Evolutionary conservation across 2,888 invertebrate genomes (phyloP).

Genomic region (Ennomos quercinarius): DNA sequence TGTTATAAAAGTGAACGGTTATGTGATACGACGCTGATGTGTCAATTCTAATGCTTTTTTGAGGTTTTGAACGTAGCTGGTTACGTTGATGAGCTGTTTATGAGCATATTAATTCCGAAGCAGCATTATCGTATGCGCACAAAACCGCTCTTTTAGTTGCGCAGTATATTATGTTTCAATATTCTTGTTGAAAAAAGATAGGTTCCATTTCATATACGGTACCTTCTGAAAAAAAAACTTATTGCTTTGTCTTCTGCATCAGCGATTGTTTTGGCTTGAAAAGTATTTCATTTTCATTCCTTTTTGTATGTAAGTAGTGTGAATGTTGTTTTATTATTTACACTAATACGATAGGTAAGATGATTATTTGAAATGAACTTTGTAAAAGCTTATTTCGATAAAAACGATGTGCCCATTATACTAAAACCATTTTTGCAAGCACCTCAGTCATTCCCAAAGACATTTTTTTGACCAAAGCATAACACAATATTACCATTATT

Average conservation of each 20-base stretch:
- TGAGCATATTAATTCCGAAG: neutral
- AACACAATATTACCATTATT: slow-evolving; percentile 6
- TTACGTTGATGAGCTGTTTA: slow-evolving; percentile 1
- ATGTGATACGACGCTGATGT: slow-evolving; percentile 32
- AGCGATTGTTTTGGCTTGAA: too few relatives aligned
- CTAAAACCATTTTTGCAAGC: neutral
- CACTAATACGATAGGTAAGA: too few relatives aligned
- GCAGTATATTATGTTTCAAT: too few relatives aligned
- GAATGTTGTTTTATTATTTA: too few relatives aligned
- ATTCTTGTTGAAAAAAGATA: too few relatives aligned
- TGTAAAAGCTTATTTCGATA: neutral
- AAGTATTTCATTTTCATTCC: too few relatives aligned
- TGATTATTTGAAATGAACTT: neutral
- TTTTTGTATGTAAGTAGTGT: too few relatives aligned
- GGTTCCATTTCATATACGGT: too few relatives aligned
- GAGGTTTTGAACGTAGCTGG: slow-evolving; percentile 3
- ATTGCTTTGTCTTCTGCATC: too few relatives aligned
- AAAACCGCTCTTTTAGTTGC: neutral
- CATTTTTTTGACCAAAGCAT: slow-evolving; percentile 16
- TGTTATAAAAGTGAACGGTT: slow-evolving; percentile 40
- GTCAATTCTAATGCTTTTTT: slow-evolving; percentile 26
- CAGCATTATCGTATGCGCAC: neutral
- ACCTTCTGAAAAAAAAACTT: too few relatives aligned
- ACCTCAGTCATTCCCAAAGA: slow-evolving; percentile 28
- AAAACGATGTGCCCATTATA: slow-evolving; percentile 12